Base-by-base conservation (phyloP, 1,140 invertebrate species). In the Papilio helenus region DNA sequence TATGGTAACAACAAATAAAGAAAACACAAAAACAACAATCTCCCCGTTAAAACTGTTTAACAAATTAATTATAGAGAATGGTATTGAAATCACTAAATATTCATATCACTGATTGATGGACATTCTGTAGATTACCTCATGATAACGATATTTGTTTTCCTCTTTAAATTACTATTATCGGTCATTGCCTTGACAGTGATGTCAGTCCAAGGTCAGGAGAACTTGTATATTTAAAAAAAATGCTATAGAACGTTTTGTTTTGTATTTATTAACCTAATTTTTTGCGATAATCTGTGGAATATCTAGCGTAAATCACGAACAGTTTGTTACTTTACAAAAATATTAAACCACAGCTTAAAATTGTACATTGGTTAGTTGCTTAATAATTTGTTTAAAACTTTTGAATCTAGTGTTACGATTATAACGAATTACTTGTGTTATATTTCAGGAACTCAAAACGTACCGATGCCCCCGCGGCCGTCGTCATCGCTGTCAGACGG, bases 401-500 rank as follows among this genome's bases (percentile, higher is more conserved):
- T 49, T 49, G 18, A 3, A 49, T 49, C 18, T 49, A 49, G 16
- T 49, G 12, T 26, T 10, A 61, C 23, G 0, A 23, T 26, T 61
- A 61, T 61, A 61, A 61, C 26, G 65, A 76, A 72, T 1, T 72
- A 61, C 51, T 4, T 42, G 34, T 76, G 10, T 74, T 72, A 42
- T 61, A 55, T 94, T 95, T n/a, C 94, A 98, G 97, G 97, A 90
- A 97, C 98, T 94, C 97, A 97, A 96, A 98, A 97, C 96, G 97
- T 98, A 97, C 97, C 97, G 93, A 98, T 98, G 97, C 97, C 97
- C 92, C 97, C 97, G 87, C 96, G 98, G 87, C 98, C 98, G 90
- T 97, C 98, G 85, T 98, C 98, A 91, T 97, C 98, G 94, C 97
- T 98, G 92, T 97, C 98, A 85, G 97, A 98, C 95, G 96, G 96